Evolutionary conservation across 1,140 invertebrate species (phyloP), one percentile per base, ranked within the genome.

Genomic region (Drosophila tsacasi): DNA sequence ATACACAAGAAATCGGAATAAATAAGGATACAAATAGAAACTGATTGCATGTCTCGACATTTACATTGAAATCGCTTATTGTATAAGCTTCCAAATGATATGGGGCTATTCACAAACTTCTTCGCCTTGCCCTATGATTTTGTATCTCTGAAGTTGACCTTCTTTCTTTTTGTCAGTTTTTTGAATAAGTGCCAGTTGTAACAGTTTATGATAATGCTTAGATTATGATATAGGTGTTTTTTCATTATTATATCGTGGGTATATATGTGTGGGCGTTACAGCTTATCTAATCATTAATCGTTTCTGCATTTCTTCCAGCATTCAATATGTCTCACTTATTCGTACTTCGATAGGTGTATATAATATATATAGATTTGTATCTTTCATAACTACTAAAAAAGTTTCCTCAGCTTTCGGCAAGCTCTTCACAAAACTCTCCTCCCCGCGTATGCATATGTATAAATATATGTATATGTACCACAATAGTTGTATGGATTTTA

Each of bases 241-340:
- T 67, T 58, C 35, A 42, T 71, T 71, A 71, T 46, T 65, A 68
- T 78, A 60, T 83, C 63, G 52, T 79, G 44, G 50, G 44, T 81
- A 71, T 76, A 52, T 79, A 55, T 75, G 60, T 75, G 52, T 40
- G 71, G 59, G 50, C 54, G 55, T 59, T 77, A 68, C 49, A 54
- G 71, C 80, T 83, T 89, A 89, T 72, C 75, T 82, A 89, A 49
- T 39, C 13, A 64, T 77, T 79, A 84, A 86, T 84, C 47, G 37
- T 79, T 87, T 87, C 85, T 90, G 84, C 81, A 87, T 89, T 87
- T 73, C 67, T 89, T 89, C 86, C 85, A 87, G 84, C 84, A 75
- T 89, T 87, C 76, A 89, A 87, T 87, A 81, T 89, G 81, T 87
- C 67, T 89, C 65, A 47, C 69, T 87, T 65, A 77, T 72, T 69